Conservation (phyloP, 2,113 vertebrate genomes). For the Hippocampus abdominalis region DNA sequence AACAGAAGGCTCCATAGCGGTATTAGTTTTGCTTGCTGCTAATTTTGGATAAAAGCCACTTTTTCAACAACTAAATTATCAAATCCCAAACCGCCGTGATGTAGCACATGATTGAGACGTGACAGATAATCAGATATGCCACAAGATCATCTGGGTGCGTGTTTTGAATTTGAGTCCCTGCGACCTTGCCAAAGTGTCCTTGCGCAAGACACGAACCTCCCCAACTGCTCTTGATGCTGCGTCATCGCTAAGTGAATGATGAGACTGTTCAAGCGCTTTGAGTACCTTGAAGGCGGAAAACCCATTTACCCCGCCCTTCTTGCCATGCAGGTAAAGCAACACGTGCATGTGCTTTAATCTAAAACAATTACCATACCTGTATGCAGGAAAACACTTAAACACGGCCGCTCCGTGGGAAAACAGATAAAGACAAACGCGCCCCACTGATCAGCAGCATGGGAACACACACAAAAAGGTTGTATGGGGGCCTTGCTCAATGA, state of each 20-base stretch:
- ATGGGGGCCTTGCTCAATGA: not conserved
- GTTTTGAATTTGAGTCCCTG: too few relatives aligned
- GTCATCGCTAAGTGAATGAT: too few relatives aligned
- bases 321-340: too few relatives aligned
- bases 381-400: not conserved
- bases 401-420: not conserved
- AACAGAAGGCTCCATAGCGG: constrained; percentile 23
- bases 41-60: not conserved
- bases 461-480: not conserved
- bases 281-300: too few relatives aligned
- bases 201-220: too few relatives aligned
- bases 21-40: constrained; percentile 9
- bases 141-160: not conserved
- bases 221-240: too few relatives aligned
- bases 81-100: not conserved
- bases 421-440: not conserved
- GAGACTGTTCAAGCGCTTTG: too few relatives aligned
- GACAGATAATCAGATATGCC: not conserved
- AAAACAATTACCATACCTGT: not conserved
- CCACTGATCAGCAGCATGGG: not conserved
- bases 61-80: not conserved
- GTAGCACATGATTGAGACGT: not conserved
- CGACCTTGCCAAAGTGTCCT: too few relatives aligned
- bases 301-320: too few relatives aligned
- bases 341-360: not conserved